Percentiles rank a stretch among this genome's conserved stretches.
Evolutionary conservation across 2,113 vertebrate species (phyloP).

Genomic region (Amphiprion ocellaris): DNA sequence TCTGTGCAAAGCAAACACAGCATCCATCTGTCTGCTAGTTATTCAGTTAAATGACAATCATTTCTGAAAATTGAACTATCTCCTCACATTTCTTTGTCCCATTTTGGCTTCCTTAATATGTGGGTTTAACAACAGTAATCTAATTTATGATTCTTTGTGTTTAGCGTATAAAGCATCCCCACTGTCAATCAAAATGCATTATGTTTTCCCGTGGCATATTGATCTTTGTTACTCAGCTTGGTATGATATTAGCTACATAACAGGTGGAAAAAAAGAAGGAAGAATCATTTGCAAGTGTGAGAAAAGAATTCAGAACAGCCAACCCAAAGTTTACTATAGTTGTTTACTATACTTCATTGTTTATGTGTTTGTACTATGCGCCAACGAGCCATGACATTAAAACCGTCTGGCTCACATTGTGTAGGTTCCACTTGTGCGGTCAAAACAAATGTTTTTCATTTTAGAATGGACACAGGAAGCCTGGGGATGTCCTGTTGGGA

Average conservation of each 20-base stretch:
- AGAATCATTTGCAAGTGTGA: background rate
- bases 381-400: no score
- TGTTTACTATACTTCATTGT: background rate
- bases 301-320: no score
- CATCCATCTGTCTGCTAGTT: no score
- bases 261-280: background rate
- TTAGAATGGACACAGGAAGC: no score
- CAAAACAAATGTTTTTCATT: no score
- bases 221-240: conserved; percentile 26
- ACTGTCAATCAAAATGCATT: conserved; percentile 33
- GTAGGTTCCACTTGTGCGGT: no score
- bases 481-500: no score
- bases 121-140: no score
- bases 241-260: conserved; percentile 21
- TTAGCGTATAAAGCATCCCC: conserved; percentile 1
- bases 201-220: conserved; percentile 28
- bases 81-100: no score
- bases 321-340: background rate
- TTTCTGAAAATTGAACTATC: no score
- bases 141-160: background rate
- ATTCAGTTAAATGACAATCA: no score
- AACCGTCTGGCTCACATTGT: no score
- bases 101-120: background rate
- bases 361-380: background rate
- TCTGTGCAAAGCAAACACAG: background rate